A percentile compares a stretch with the other conserved stretches of the same genome.
phyloP scores from a whole-genome alignment of 2,888 invertebrate species.

The Tetranychus truncatus region DNA sequence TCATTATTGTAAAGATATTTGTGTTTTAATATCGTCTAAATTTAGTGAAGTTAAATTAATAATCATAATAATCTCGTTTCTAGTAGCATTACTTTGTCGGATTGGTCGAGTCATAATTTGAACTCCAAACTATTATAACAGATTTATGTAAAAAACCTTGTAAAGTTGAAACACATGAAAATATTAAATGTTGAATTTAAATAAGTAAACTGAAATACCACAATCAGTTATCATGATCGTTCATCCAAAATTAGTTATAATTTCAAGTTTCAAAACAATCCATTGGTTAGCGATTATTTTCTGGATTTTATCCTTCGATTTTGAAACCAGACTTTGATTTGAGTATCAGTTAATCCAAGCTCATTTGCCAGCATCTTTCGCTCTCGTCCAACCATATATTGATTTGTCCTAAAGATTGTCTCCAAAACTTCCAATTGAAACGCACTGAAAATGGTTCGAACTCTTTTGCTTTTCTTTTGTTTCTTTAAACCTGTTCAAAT shows the following conservation, averaged over 20 bases:
- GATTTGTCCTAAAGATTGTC: not conserved
- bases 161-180: too few relatives aligned
- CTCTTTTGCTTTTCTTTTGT: not conserved
- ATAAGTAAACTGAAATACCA: too few relatives aligned
- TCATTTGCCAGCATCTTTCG: not conserved
- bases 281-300: not conserved
- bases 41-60: slow-evolving; percentile 75
- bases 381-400: not conserved
- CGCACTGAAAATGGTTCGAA: not conserved
- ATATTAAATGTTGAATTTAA: too few relatives aligned
- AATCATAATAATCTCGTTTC: slow-evolving; percentile 94
- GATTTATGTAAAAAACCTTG: too few relatives aligned
- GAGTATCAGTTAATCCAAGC: not conserved
- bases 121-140: too few relatives aligned
- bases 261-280: too few relatives aligned
- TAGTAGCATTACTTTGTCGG: not conserved
- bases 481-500: too few relatives aligned
- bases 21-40: slow-evolving; percentile 92
- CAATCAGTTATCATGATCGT: too few relatives aligned
- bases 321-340: not conserved
- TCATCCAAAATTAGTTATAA: too few relatives aligned
- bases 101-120: too few relatives aligned
- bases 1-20: slow-evolving; percentile 86
- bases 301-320: not conserved
- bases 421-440: not conserved